These are phyloP conservation scores for Rhagium mordax DNA, from an alignment of 2,888 invertebrate genomes.

Conservation along the genomic window DNA sequence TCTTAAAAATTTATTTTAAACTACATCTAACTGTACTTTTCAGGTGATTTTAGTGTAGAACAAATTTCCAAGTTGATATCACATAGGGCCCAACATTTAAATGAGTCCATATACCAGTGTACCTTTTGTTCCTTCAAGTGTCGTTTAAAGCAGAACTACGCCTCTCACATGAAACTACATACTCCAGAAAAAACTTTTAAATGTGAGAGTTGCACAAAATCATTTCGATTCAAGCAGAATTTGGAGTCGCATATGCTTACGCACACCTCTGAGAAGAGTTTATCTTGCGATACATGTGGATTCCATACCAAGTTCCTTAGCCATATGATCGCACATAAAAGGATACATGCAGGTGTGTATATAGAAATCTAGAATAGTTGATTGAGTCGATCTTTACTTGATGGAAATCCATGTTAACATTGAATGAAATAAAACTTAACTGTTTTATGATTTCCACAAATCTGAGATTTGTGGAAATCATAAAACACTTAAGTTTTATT, in stretches of 20 bases:
- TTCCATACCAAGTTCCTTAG: constrained; percentile 79
- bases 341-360: constrained; percentile 74
- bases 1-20: background rate
- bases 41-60: constrained; percentile 67
- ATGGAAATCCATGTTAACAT: no score
- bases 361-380: no score
- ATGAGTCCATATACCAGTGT: constrained; percentile 71
- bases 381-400: no score
- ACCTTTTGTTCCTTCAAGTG: constrained; percentile 75
- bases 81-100: constrained; percentile 75
- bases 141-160: constrained; percentile 74
- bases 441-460: no score
- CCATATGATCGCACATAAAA: constrained; percentile 77
- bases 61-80: constrained; percentile 74
- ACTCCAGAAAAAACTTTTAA: constrained; percentile 74
- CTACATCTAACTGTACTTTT: constrained; percentile 33
- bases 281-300: constrained; percentile 78
- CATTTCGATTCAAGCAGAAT: constrained; percentile 75
- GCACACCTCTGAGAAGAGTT: constrained; percentile 74
- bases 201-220: constrained; percentile 75
- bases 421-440: no score
- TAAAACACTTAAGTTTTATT: no score
- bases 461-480: no score
- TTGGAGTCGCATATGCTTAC: constrained; percentile 75
- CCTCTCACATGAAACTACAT: constrained; percentile 75